Evolutionary conservation across 2,113 vertebrate species (phyloP), one percentile per base, ranked within the genome.

Genomic region (Callipepla squamata): DNA sequence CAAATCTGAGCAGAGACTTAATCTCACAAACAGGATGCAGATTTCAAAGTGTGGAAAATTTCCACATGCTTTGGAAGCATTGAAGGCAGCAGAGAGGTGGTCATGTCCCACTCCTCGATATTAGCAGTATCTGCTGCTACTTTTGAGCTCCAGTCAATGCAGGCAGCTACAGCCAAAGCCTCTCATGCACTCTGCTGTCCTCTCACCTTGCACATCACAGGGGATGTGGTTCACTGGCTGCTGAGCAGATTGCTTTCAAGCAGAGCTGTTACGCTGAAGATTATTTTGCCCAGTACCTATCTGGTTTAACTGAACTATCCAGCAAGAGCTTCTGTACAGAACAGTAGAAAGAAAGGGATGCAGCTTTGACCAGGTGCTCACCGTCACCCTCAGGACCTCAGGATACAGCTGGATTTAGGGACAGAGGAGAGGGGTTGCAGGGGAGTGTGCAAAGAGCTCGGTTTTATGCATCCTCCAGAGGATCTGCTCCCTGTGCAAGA

Each of bases 201-300:
- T 42, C 26, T 48, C 36, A 36, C 18, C 13, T 61, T 26, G 23
- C 10, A 30, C 17, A 16, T 1, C 3, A 2, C 0, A 0, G 62
- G 20, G 38, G 14, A 36, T 21, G 7, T 19, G 26, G 36, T 21
- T 68, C 62, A 51, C 38, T 5, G 21, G 57, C 48, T 75, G 38
- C 3, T 59, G 34, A 68, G 67, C 0, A 1, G 55, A 17, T 14
- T 47, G 55, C 47, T 85, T 58, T 20, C 76, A 76, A 19, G 13
- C 9, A 32, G 16, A 32, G 13, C n/a, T 69, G n/a, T 48, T 75
- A 7, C 2, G 10, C 12, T 30, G 62, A 3, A 45, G n/a, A 2
- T 34, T 40, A 28, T 63, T 73, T 81, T 28, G 1, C 9, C 19
- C 26, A 10, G 14, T 8, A 15, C 4, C 14, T 12, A 21, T 53